phyloP scores from a whole-genome alignment of 2,113 vertebrate genomes.

The Setophaga coronata region DNA sequence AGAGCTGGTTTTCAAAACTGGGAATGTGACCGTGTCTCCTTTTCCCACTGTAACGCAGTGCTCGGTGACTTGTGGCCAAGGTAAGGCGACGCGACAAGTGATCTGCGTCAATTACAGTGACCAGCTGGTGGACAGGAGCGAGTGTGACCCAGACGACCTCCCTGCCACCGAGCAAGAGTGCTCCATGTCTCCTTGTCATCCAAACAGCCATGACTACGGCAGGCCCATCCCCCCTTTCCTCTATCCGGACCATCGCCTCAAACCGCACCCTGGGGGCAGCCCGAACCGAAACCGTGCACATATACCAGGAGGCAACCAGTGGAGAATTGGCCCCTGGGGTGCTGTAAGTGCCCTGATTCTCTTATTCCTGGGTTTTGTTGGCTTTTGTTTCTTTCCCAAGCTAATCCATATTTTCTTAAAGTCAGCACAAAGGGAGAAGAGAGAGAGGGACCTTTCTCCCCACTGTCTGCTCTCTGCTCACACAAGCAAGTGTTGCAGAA shows the following conservation, averaged over 20 bases:
- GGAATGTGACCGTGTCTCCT: conserved; percentile 35
- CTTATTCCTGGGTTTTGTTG: neutral
- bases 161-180: conserved; percentile 90
- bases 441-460: neutral
- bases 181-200: conserved; percentile 89
- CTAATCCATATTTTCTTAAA: neutral
- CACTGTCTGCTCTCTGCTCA: neutral
- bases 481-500: neutral
- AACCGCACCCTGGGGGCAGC: conserved; percentile 65
- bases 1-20: neutral
- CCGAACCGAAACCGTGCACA: conserved; percentile 69
- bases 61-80: conserved; percentile 94
- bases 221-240: conserved; percentile 70
- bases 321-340: conserved; percentile 97
- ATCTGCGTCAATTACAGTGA: conserved; percentile 90
- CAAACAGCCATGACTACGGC: conserved; percentile 76
- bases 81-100: conserved; percentile 89
- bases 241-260: conserved; percentile 73
- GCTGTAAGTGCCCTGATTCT: conserved; percentile 82
- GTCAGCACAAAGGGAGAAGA: neutral
- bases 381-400: neutral
- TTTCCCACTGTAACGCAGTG: conserved; percentile 79
- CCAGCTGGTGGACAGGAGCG: conserved; percentile 83
- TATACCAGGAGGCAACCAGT: conserved; percentile 82
- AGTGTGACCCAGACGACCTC: conserved; percentile 90